phyloP scores from a whole-genome alignment of 2,888 invertebrate species.

The Cheilosia grossa region DNA sequence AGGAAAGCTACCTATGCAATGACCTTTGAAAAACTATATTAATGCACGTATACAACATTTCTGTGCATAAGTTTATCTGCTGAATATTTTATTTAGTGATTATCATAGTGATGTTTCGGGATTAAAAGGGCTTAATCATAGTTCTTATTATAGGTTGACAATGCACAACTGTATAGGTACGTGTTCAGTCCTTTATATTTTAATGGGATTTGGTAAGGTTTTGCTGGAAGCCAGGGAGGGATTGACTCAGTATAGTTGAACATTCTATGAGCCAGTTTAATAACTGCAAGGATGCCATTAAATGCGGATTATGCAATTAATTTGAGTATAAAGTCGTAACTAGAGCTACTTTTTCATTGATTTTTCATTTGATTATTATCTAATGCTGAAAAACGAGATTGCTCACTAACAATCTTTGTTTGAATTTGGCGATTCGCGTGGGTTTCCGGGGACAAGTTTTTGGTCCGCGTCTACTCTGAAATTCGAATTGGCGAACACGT shows the following conservation, averaged over 20 bases:
- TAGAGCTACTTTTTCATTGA: too few relatives aligned
- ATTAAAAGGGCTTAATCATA: conserved; percentile 26
- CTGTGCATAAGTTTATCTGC: conserved; percentile 44
- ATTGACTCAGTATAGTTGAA: conserved; percentile 1
- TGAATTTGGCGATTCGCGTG: too few relatives aligned
- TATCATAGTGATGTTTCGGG: conserved; percentile 51
- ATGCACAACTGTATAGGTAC: background rate
- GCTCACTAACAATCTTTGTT: too few relatives aligned
- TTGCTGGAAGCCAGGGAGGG: conserved; percentile 34
- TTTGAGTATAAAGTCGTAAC: too few relatives aligned
- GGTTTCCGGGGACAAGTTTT: too few relatives aligned
- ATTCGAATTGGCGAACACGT: too few relatives aligned
- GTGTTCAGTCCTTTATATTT: conserved; percentile 17
- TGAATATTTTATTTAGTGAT: conserved; percentile 64
- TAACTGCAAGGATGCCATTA: too few relatives aligned
- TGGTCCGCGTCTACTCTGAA: too few relatives aligned
- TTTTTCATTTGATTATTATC: too few relatives aligned
- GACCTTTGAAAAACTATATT: conserved; percentile 58
- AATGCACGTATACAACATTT: conserved; percentile 48
- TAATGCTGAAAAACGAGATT: too few relatives aligned
- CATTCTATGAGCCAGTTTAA: too few relatives aligned
- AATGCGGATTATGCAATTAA: too few relatives aligned
- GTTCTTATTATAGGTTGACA: conserved; percentile 27
- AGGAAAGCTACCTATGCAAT: conserved; percentile 56
- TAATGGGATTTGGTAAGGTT: conserved; percentile 43